Percentiles rank a stretch among this genome's conserved stretches.
Evolutionary conservation across 2,797 vertebrate species (phyloP).

Genomic region (Enteromius unitaeniatus): DNA sequence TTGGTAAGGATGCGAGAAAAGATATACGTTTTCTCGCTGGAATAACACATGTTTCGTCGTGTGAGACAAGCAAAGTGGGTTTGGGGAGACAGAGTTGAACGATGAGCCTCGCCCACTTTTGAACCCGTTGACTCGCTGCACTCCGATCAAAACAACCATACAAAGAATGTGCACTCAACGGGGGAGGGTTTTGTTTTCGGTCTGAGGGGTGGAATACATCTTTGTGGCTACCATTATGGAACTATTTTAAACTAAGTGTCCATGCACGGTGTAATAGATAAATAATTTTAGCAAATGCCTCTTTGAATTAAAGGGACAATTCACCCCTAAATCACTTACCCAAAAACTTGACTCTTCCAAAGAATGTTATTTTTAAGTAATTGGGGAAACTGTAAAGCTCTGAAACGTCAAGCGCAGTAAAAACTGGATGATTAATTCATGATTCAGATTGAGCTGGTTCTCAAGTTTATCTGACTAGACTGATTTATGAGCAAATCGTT

Average conservation of each 20-base stretch:
- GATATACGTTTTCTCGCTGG: not conserved
- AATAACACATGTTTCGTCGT: not conserved
- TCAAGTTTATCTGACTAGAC: not conserved
- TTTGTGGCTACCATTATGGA: not conserved
- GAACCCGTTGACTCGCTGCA: constrained; percentile 77
- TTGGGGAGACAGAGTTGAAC: constrained; percentile 38
- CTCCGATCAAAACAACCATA: constrained; percentile 68
- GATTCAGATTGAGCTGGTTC: not conserved
- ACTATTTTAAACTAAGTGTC: constrained; percentile 1
- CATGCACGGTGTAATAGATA: not conserved
- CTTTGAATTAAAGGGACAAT: not conserved
- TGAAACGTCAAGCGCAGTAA: not conserved
- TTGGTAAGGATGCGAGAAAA: constrained; percentile 1
- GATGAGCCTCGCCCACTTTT: constrained; percentile 74
- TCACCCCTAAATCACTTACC: not conserved
- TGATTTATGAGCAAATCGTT: not conserved
- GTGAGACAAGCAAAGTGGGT: not conserved
- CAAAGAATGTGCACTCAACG: constrained; percentile 61
- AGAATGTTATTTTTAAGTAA: not conserved
- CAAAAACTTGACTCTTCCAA: no score
- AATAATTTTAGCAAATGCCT: not conserved
- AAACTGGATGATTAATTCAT: not conserved
- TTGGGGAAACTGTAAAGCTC: not conserved
- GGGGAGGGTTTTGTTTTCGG: constrained; percentile 43
- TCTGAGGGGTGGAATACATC: constrained; percentile 23